Percentiles rank a stretch among this genome's conserved stretches.
Conservation (phyloP, 2,888 invertebrate genomes). For the Strigamia maritima region DNA sequence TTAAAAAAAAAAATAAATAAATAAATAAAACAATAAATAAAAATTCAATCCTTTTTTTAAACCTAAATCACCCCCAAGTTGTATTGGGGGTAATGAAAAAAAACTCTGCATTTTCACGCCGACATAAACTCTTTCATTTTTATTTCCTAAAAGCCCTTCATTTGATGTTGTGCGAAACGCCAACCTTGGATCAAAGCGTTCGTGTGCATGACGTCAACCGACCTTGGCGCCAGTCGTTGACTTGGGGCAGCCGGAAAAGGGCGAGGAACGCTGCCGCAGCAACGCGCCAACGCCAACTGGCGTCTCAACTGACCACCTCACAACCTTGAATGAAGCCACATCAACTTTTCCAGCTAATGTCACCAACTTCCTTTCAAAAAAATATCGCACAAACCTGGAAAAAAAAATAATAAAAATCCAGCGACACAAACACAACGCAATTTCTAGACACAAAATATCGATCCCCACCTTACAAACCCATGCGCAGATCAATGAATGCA, state of each 20-base stretch:
- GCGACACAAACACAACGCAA: neutral
- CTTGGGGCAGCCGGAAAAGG: constrained; percentile 40
- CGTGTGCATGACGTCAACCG: constrained; percentile 28
- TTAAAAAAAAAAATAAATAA: no score
- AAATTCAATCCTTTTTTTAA: neutral
- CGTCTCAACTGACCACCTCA: neutral
- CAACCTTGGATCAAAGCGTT: constrained; percentile 4
- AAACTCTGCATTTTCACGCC: no score
- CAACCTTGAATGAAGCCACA: constrained; percentile 15
- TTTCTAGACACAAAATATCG: constrained; percentile 10
- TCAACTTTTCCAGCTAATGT: neutral
- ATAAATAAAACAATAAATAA: no score
- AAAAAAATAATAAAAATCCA: neutral
- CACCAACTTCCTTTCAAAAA: neutral
- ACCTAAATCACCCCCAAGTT: no score
- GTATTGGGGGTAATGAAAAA: no score
- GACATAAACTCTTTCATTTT: neutral
- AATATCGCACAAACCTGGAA: neutral
- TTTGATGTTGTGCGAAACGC: neutral
- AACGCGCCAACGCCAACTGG: constrained; percentile 9
- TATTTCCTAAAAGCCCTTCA: neutral
- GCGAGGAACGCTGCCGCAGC: constrained; percentile 26
- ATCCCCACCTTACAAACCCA: constrained; percentile 4
- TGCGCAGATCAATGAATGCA: constrained; percentile 5
- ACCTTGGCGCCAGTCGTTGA: constrained; percentile 41